A percentile compares a stretch with the other conserved stretches of the same genome.
Conservation (phyloP, 2,113 vertebrate species). For the Cyanoliseus patagonus region DNA sequence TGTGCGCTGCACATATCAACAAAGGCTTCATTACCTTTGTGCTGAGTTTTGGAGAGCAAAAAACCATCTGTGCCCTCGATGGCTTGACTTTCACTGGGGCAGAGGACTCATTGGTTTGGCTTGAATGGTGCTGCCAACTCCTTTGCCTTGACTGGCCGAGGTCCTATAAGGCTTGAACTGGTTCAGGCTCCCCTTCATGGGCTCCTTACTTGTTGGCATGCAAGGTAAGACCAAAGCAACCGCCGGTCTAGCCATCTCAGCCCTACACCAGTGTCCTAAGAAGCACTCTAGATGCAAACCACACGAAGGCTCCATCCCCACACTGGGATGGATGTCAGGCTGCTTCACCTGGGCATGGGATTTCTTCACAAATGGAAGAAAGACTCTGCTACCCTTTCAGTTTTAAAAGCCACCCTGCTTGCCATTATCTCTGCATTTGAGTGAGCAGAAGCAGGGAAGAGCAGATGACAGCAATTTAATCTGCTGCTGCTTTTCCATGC, state of each 20-base stretch:
- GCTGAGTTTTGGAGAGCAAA: background rate
- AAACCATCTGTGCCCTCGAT: fast-evolving
- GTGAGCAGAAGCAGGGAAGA: background rate
- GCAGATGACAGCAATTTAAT: background rate
- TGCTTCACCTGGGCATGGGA: fast-evolving
- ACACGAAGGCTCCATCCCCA: background rate
- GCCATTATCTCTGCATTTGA: background rate
- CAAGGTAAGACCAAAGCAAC: background rate
- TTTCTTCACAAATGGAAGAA: background rate
- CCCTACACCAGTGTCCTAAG: background rate
- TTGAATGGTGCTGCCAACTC: background rate
- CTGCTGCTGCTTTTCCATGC: background rate
- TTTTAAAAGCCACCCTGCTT: background rate
- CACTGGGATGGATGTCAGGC: fast-evolving
- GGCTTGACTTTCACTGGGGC: background rate
- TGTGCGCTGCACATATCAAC: background rate
- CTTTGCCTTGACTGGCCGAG: background rate
- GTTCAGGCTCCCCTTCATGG: background rate
- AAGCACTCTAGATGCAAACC: background rate
- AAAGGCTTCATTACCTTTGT: background rate
- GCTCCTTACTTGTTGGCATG: background rate
- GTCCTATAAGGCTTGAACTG: background rate
- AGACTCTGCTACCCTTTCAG: background rate
- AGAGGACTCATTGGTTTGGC: no score
- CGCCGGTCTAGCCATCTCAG: background rate